Evolutionary conservation across 2,888 invertebrate genomes (phyloP).

Genomic region (Dasysyrphus albostriatus): DNA sequence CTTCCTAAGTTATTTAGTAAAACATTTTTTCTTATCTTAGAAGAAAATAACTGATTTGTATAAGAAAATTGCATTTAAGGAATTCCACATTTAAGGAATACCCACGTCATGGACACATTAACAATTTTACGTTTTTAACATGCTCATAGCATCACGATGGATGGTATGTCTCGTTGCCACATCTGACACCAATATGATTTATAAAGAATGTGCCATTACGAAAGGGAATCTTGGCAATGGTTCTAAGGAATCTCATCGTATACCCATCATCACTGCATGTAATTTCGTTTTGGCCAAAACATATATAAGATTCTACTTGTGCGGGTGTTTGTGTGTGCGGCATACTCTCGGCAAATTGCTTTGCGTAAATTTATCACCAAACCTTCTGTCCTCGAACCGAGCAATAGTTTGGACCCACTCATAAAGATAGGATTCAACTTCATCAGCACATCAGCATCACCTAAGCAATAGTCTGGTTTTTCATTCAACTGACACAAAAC

Average conservation of each 20-base stretch:
- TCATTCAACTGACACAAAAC: constrained; percentile 27
- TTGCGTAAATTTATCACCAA: constrained; percentile 43
- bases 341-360: constrained; percentile 42
- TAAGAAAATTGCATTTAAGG: constrained; percentile 23
- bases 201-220: constrained; percentile 54
- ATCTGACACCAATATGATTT: constrained; percentile 44
- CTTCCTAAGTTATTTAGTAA: not conserved
- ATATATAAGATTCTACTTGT: not conserved
- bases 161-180: constrained; percentile 13
- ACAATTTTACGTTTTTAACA: constrained; percentile 25
- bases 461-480: constrained; percentile 13
- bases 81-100: not conserved
- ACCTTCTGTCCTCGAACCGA: not conserved
- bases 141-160: constrained; percentile 1
- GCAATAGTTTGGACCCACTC: not conserved
- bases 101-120: not conserved
- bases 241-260: not conserved
- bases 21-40: not conserved
- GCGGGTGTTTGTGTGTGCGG: not conserved
- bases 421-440: constrained; percentile 36
- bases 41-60: constrained; percentile 18
- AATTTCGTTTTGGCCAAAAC: constrained; percentile 20
- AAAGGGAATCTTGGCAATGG: not conserved
- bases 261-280: not conserved
- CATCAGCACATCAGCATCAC: too few species aligned